Base-by-base conservation (phyloP, 2,113 vertebrate genomes). In the Smithornis capensis region DNA sequence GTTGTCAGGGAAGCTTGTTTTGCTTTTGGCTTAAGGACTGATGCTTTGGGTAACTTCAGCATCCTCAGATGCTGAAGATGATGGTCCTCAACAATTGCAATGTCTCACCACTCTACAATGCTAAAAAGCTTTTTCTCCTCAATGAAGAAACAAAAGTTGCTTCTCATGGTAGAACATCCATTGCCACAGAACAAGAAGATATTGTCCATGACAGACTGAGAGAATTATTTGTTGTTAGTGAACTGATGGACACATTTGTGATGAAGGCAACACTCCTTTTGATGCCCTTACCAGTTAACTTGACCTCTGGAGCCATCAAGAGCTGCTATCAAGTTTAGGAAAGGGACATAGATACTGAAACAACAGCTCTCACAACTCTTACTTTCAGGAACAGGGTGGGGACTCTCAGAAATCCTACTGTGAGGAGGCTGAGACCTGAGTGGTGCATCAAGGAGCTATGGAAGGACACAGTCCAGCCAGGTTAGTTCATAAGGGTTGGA, bases 401-500 rank as follows among this genome's bases (percentile, higher is more conserved):
- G 23, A 50, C 23, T 52, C 37, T 5, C 55, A 70, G 19, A 28
- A 53, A 53, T 62, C 38, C 47, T 37, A 0, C 27, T 12, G 23
- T 6, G 45, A 69, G 45, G n/a, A 65, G 29, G 5, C 53, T 31
- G 38, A 77, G 69, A 69, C 15, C 16, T 33, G 44, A 56, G 37
- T 8, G 18, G 10, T 16, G 29, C 12, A 19, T 53, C 23, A 69
- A 60, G 50, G 44, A 91, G 57, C 63, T 50, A 25, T 27, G 25
- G 37, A 57, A 83, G 68, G 38, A 55, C 45, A 37, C 2, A 24
- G 18, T 9, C 71, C 52, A 70, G n/a, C 52, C 59, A 52, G 17
- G n/a, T 35, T 23, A 82, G 27, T 40, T 35, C 0, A 1, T 19
- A 70, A 70, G 1, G 0, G 12, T 1, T 59, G 21, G 28, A 0